These are phyloP conservation scores for Platycnemis pennipes DNA, from an alignment of 2,888 invertebrate genomes.

Conservation along the genomic window DNA sequence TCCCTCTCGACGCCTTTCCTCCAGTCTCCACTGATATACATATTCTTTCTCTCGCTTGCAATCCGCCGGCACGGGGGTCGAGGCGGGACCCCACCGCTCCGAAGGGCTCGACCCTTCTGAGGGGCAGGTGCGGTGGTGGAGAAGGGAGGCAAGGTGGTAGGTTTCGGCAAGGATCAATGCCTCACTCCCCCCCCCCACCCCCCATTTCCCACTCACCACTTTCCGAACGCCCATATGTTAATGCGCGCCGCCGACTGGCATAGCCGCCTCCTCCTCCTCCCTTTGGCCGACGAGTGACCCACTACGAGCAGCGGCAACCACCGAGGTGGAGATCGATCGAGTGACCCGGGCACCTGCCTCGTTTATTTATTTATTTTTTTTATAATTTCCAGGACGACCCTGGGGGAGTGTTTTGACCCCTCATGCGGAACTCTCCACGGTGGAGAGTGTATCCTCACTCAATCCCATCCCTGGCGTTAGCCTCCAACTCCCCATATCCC, in stretches of 20 bases:
- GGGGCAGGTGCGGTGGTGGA: background rate
- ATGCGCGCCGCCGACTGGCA: background rate
- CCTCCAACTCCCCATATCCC: background rate
- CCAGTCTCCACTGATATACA: too few species aligned
- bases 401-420: background rate
- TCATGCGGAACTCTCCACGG: constrained; percentile 14
- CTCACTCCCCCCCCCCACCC: background rate
- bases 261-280: background rate
- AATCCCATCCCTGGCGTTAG: background rate
- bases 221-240: background rate
- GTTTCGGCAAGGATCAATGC: background rate
- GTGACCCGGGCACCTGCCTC: background rate
- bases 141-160: background rate
- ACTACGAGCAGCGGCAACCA: background rate
- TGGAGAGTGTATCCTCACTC: too few species aligned
- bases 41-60: too few species aligned
- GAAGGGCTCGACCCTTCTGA: background rate
- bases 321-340: background rate
- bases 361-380: background rate
- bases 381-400: constrained; percentile 34
- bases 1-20: too few species aligned
- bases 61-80: background rate
- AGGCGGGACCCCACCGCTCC: background rate
- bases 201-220: too few species aligned
- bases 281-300: constrained; percentile 1